Conservation (phyloP, 2,888 invertebrate species). For the Caenorhabditis virilis region DNA sequence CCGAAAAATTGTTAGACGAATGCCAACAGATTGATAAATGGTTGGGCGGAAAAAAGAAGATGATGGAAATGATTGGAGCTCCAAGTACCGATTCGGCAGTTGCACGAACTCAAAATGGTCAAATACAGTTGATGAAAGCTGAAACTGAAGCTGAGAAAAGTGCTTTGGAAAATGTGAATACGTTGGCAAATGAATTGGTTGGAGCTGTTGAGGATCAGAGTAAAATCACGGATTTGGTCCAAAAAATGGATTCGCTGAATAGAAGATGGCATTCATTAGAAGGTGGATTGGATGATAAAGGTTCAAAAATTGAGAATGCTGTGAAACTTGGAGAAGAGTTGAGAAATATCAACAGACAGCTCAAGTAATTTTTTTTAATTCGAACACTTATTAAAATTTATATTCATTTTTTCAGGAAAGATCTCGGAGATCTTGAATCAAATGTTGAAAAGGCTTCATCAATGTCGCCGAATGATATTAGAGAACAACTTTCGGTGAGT, state of each 20-base stretch:
- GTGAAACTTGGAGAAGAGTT: slow-evolving; percentile 36
- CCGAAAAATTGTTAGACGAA: slow-evolving; percentile 89
- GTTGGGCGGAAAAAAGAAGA: slow-evolving; percentile 89
- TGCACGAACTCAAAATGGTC: slow-evolving; percentile 35
- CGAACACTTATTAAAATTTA: background rate
- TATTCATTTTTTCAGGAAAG: slow-evolving; percentile 21
- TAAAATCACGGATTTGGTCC: slow-evolving; percentile 25
- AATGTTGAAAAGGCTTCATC: slow-evolving; percentile 40
- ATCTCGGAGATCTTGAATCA: slow-evolving; percentile 45
- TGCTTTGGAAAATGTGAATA: slow-evolving; percentile 82
- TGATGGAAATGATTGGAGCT: slow-evolving; percentile 91
- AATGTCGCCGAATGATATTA: slow-evolving; percentile 33
- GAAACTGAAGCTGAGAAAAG: slow-evolving; percentile 92
- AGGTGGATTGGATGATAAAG: slow-evolving; percentile 41
- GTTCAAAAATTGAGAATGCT: slow-evolving; percentile 29
- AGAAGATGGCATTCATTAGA: slow-evolving; percentile 75
- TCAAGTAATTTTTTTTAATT: slow-evolving; percentile 28
- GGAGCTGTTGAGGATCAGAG: slow-evolving; percentile 20
- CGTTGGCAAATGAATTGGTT: slow-evolving; percentile 79
- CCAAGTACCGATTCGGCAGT: slow-evolving; percentile 93
- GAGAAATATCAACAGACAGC: slow-evolving; percentile 35
- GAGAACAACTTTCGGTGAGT: slow-evolving; percentile 41
- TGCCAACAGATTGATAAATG: slow-evolving; percentile 83
- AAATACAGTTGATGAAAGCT: slow-evolving; percentile 77
- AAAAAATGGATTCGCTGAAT: slow-evolving; percentile 77